A percentile compares a stretch with the other conserved stretches of the same genome.
Evolutionary conservation across 2,888 invertebrate genomes (phyloP).

Genomic region (Apotomis turbidana): DNA sequence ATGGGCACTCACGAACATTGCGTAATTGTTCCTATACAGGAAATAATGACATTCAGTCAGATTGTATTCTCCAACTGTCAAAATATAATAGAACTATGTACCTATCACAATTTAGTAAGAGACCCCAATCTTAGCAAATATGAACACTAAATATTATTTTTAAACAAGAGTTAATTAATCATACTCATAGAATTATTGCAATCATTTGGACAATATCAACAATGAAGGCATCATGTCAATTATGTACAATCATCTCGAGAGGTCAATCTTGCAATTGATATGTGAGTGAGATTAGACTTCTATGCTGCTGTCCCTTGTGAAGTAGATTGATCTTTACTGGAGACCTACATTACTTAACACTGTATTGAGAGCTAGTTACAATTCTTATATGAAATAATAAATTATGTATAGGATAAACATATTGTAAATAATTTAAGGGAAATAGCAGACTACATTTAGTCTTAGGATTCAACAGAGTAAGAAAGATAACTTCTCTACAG

Average conservation of each 20-base stretch:
- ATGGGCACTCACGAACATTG: constrained; percentile 10
- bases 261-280: constrained; percentile 59
- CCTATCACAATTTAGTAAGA: constrained; percentile 31
- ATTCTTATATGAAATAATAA: constrained; percentile 54
- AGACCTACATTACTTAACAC: constrained; percentile 39
- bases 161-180: constrained; percentile 50
- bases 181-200: constrained; percentile 56
- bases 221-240: constrained; percentile 58
- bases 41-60: constrained; percentile 6
- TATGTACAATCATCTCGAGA: constrained; percentile 53
- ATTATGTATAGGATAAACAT: constrained; percentile 50
- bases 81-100: constrained; percentile 27
- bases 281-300: constrained; percentile 56
- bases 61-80: background rate
- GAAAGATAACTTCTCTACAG: constrained; percentile 57
- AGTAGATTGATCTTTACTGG: constrained; percentile 35
- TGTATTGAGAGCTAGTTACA: constrained; percentile 50
- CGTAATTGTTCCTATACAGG: background rate
- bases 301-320: constrained; percentile 33
- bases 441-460: constrained; percentile 48
- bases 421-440: constrained; percentile 57
- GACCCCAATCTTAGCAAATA: constrained; percentile 32
- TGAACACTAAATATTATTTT: constrained; percentile 42
- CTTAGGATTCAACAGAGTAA: constrained; percentile 55
- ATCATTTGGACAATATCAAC: constrained; percentile 57